Conservation (phyloP, 2,113 vertebrate genomes). For the Daubentonia madagascariensis region DNA sequence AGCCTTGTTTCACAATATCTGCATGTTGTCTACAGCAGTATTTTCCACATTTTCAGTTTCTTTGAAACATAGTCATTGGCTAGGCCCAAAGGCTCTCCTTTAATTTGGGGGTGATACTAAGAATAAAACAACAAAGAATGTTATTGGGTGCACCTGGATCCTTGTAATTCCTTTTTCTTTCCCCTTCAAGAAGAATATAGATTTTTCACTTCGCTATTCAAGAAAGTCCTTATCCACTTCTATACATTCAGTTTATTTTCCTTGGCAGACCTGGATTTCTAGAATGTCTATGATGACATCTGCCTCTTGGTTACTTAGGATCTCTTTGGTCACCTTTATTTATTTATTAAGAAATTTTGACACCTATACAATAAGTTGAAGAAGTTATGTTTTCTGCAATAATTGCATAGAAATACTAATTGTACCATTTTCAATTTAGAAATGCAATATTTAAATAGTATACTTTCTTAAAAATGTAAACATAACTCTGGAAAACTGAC, state of each 20-base stretch:
- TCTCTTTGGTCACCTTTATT: background rate
- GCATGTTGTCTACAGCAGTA: background rate
- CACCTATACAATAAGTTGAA: background rate
- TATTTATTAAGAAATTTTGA: background rate
- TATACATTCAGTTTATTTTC: background rate
- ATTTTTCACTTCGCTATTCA: background rate
- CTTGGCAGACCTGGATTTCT: background rate
- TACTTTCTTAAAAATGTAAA: background rate
- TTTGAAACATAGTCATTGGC: background rate
- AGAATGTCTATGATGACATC: background rate
- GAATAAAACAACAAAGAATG: background rate
- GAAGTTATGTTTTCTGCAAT: background rate
- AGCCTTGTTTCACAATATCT: background rate
- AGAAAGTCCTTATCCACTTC: background rate
- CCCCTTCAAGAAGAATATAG: background rate
- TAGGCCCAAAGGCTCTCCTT: background rate
- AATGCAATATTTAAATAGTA: background rate
- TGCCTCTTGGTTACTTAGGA: background rate
- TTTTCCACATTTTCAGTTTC: background rate
- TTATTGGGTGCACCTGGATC: background rate
- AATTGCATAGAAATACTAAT: background rate
- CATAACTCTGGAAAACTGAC: background rate
- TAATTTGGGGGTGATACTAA: background rate
- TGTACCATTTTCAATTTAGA: background rate
- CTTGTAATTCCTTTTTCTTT: background rate